Evolutionary conservation across 2,797 vertebrate genomes (phyloP), one percentile per base, ranked within the genome.

Genomic region (Gila robusta): DNA sequence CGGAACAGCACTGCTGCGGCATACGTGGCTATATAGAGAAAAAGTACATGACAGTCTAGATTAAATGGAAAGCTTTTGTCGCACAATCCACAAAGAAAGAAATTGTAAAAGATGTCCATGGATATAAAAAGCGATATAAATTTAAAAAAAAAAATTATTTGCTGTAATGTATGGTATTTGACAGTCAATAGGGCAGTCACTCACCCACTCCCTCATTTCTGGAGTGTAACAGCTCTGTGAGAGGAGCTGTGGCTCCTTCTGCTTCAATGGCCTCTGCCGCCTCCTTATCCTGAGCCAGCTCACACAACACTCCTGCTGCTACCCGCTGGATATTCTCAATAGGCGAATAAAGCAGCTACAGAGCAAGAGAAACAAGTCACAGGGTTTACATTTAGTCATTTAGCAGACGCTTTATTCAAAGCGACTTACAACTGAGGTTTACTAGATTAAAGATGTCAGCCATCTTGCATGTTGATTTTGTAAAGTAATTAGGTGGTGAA

Each of bases 321-420:
- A 99, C 98, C 90, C 98, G 97, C 92, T 99, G 98, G 93, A 99
- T 99, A 49, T 99, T 99, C 94, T 99, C 98, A 35, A 99, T 98
- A 62, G 98, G 98, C 87, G 98, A 99, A 92, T 99, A 99, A 88
- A 99, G 96, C 95, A 99, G 90, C 98, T 99, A 89, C 37, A 85
- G 35, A 81, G 5, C 64, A 54, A 52, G 26, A 23, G 0, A 21
- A 47, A 16, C 4, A 21, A 77, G 19, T 4, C 3, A 14, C 21
- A 77, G 16, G 0, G 32, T 6, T 32, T 32, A 32, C 32, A 32
- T 32, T 32, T 32, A 32, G 32, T 32, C 32, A 32, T 32, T 32
- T 32, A 32, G 32, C 32, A 1, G 32, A 32, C 32, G 2, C 32
- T 32, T 32, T 32, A 32, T 32, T 32, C 32, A 32, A 32, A 32